Percentiles rank a stretch among this genome's conserved stretches.
Evolutionary conservation across 2,888 invertebrate species (phyloP).

Genomic region (Pollenia labialis): DNA sequence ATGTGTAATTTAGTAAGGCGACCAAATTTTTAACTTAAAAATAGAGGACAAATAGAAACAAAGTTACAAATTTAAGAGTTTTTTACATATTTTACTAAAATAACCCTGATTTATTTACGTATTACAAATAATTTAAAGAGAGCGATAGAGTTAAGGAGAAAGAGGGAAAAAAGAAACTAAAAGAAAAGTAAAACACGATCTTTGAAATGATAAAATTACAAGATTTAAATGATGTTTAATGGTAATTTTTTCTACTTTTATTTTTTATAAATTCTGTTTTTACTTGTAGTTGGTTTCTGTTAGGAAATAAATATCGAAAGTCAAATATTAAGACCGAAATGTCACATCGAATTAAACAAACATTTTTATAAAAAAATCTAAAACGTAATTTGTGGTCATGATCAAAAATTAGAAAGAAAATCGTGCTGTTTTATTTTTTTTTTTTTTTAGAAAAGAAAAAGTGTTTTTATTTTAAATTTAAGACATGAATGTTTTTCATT

Average conservation of each 20-base stretch:
- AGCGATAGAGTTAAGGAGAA: not conserved
- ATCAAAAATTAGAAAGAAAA: slow-evolving; percentile 5
- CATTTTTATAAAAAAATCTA: slow-evolving; percentile 4
- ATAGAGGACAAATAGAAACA: too few relatives aligned
- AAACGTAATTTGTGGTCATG: not conserved
- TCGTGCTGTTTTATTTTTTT: not conserved
- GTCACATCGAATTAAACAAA: not conserved
- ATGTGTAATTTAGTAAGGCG: too few relatives aligned
- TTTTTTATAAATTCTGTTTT: not conserved
- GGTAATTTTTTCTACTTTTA: not conserved
- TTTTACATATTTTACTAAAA: too few relatives aligned
- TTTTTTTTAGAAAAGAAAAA: not conserved
- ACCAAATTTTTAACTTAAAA: too few relatives aligned
- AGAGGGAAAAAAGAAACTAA: slow-evolving; percentile 1
- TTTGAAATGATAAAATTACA: slow-evolving; percentile 27
- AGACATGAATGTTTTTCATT: not conserved
- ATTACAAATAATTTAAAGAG: too few relatives aligned
- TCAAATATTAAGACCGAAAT: slow-evolving; percentile 17
- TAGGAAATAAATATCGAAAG: slow-evolving; percentile 10
- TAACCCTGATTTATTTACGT: too few relatives aligned
- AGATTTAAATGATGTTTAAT: slow-evolving; percentile 18
- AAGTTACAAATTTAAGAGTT: too few relatives aligned
- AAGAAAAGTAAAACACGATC: slow-evolving; percentile 47
- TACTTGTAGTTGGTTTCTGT: not conserved
- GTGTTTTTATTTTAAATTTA: not conserved